Evolutionary conservation across 2,797 vertebrate genomes (phyloP), one percentile per base, ranked within the genome.

Genomic region (Podarcis lilfordi): DNA sequence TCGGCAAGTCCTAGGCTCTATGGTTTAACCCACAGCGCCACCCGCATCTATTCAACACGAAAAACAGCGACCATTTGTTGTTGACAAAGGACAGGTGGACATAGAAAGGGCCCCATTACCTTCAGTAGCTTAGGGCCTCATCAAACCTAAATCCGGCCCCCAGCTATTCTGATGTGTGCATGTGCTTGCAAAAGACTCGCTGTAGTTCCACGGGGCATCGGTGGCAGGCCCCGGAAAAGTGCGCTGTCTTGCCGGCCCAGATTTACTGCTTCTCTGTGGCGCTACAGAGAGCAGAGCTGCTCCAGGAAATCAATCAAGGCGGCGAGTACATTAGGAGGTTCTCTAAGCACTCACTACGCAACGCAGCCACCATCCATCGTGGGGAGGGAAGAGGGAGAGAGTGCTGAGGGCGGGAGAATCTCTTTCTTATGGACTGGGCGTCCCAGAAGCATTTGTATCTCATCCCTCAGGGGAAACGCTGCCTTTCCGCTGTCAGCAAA

Each of bases 321-420:
- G 11, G 64, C 17, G n/a, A 86, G 85, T 69, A 69, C 85, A 86
- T 86, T 86, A 86, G 76, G 75, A 86, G 37, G 85, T 69, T 27
- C 35, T 61, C 9, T 29, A 35, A n/a, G 64, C 45, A 50, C 85
- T 80, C 43, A 27, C 8, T 23, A 37, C 4, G 32, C 84, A 45
- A 66, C 11, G 23, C 84, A 29, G 64, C 75, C 43, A 40, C 61
- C 40, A 69, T 79, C 85, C 43, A 55, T 85, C 76, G 76, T 69
- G n/a, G 29, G 72, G 32, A 3, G n/a, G 43, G 66, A 27, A 23
- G 10, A 25, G 50, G 29, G 19, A n/a, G 61, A 4, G 61, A 69
- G 15, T 50, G 76, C 76, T 21, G 85, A 86, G 76, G 64, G 55
- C 29, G 69, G 85, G 66, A 37, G 25, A 55, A 45, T 55, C 76